Conservation (phyloP, 2,113 vertebrate species). For the Corythornis cristatus region DNA sequence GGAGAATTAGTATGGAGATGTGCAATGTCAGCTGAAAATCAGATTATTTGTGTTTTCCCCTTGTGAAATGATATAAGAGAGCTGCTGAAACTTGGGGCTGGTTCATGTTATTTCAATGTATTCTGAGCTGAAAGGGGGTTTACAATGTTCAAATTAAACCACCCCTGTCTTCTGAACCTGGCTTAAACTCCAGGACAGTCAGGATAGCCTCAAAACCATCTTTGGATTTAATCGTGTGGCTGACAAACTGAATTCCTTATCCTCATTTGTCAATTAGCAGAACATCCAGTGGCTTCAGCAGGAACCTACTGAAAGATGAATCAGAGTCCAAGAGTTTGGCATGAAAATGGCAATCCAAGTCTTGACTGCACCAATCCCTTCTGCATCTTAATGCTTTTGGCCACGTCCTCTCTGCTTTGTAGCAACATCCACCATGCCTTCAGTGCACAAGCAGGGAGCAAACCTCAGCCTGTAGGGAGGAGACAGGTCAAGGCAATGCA, state of each 20-base stretch:
- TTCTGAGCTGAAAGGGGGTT: background rate
- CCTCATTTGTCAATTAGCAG: background rate
- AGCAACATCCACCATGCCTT: background rate
- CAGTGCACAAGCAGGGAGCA: background rate
- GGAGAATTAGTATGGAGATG: background rate
- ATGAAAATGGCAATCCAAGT: background rate
- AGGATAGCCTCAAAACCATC: background rate
- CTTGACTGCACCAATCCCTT: too few species aligned
- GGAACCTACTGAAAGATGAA: background rate
- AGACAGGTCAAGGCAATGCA: background rate
- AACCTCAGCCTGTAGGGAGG: background rate
- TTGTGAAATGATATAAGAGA: background rate
- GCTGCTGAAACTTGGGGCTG: background rate
- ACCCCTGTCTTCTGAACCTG: background rate
- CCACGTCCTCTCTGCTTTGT: background rate
- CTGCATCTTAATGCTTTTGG: background rate
- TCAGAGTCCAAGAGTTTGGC: fast-evolving
- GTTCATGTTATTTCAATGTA: background rate
- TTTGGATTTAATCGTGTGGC: background rate
- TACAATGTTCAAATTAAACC: background rate
- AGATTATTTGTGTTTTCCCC: background rate
- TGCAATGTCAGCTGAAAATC: background rate
- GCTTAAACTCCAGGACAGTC: background rate
- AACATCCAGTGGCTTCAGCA: background rate
- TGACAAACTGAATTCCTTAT: background rate